These are phyloP conservation scores for Polia nebulosa DNA, from an alignment of 2,888 invertebrate genomes.

Conservation along the genomic window DNA sequence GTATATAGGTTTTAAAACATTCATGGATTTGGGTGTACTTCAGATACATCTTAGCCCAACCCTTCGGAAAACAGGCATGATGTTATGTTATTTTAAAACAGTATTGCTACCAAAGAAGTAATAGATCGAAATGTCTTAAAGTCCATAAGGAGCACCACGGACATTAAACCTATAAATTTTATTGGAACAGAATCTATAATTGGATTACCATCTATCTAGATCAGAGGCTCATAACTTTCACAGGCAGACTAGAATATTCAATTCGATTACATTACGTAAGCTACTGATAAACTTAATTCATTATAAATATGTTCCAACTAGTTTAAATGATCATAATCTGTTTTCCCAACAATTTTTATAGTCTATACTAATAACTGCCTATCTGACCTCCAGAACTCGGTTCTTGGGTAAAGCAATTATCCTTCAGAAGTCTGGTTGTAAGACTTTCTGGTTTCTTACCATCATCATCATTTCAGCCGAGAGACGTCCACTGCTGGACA, in stretches of 20 bases:
- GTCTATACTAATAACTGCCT: background rate
- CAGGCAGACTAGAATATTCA: slow-evolving; percentile 20
- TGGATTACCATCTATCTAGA: slow-evolving; percentile 21
- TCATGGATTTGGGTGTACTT: background rate
- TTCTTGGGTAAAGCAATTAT: no score
- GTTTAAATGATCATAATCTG: background rate
- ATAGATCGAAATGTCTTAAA: background rate
- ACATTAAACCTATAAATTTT: slow-evolving; percentile 7
- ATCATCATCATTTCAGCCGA: background rate
- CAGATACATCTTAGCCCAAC: background rate
- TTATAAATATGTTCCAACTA: background rate
- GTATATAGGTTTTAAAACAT: background rate
- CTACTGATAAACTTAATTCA: background rate
- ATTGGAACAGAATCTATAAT: slow-evolving; percentile 17
- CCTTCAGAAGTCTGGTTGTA: background rate
- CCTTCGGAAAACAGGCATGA: background rate
- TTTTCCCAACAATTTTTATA: background rate
- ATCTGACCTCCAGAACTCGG: background rate
- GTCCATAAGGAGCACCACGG: background rate
- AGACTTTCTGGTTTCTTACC: background rate
- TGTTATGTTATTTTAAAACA: no score
- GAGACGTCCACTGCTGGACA: no score
- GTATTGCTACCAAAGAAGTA: background rate
- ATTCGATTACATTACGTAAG: background rate
- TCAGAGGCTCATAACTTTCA: slow-evolving; percentile 5